Conservation (phyloP, 30 jellyfish, hydroid and myxozoan genomes). For the Catostylus mosaicus region DNA sequence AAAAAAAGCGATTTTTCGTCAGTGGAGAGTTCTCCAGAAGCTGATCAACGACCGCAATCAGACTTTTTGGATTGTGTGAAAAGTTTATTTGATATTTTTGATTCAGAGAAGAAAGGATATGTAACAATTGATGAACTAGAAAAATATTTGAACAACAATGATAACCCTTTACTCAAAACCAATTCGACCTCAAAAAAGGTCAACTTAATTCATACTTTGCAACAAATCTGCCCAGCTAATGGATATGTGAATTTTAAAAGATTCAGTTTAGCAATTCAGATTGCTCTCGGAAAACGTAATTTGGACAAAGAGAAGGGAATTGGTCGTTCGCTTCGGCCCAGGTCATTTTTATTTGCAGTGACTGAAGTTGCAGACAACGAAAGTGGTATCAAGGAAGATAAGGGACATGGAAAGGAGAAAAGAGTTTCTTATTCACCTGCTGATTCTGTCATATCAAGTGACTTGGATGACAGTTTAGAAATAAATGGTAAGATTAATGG, state of each 20-base stretch:
- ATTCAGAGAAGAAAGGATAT: conserved; percentile 53
- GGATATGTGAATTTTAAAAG: conserved; percentile 61
- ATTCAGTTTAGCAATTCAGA: conserved; percentile 51
- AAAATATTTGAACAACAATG: conserved; percentile 9
- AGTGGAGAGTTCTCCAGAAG: background rate
- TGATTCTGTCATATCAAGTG: conserved; percentile 2
- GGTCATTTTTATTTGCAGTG: conserved; percentile 56
- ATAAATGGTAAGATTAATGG: background rate
- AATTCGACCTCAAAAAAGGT: conserved; percentile 1
- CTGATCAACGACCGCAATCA: background rate
- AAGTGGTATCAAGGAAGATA: background rate
- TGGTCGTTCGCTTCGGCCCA: conserved; percentile 64
- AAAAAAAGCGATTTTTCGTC: background rate
- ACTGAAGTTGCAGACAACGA: conserved; percentile 39
- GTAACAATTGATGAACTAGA: conserved; percentile 54
- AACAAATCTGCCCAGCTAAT: conserved; percentile 53
- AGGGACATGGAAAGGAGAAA: background rate
- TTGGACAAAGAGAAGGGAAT: conserved; percentile 11
- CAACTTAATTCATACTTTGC: conserved; percentile 14
- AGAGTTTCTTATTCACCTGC: background rate
- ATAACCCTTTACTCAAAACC: background rate
- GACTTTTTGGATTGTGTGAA: conserved; percentile 32
- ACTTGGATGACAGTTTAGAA: conserved; percentile 2
- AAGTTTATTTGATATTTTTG: conserved; percentile 59
- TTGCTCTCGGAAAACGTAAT: conserved; percentile 49